These are phyloP conservation scores for Pantherophis alleghaniensis DNA, from an alignment of 2,797 vertebrate genomes.

Conservation along the genomic window DNA sequence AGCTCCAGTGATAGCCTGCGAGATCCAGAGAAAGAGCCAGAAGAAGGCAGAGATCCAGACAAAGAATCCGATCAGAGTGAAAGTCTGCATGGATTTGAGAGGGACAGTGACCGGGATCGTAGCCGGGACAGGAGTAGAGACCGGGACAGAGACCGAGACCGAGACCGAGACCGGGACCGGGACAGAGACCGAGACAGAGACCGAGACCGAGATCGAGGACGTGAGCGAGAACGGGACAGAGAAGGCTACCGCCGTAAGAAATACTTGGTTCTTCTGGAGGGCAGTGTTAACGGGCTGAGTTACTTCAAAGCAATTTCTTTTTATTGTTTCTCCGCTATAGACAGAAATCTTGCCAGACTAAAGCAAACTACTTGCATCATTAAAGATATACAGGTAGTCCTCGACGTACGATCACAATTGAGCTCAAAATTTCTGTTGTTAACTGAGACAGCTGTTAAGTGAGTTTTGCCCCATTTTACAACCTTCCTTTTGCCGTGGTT, in stretches of 20 bases:
- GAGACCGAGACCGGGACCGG: constrained; percentile 38
- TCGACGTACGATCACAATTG: background rate
- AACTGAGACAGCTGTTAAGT: background rate
- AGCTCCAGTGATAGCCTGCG: constrained; percentile 80
- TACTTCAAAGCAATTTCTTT: background rate
- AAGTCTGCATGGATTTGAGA: constrained; percentile 31
- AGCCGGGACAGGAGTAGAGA: constrained; percentile 52
- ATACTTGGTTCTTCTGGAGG: background rate
- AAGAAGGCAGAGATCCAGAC: constrained; percentile 63
- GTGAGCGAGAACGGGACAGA: background rate
- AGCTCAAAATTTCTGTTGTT: background rate
- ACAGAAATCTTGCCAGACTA: background rate
- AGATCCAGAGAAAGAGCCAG: constrained; percentile 69
- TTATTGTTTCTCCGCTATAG: background rate
- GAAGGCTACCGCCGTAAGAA: constrained; percentile 64
- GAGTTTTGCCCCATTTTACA: background rate
- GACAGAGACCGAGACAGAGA: constrained; percentile 26
- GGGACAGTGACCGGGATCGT: constrained; percentile 59
- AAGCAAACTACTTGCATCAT: background rate
- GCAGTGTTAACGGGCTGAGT: background rate
- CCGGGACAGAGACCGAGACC: constrained; percentile 42
- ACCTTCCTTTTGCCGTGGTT: background rate
- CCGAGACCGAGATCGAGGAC: constrained; percentile 41
- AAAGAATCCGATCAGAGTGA: constrained; percentile 59
- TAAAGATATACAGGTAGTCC: background rate